Evolutionary conservation across 2,888 invertebrate genomes (phyloP), one percentile per base, ranked within the genome.

Genomic region (Allolobophora icterica): DNA sequence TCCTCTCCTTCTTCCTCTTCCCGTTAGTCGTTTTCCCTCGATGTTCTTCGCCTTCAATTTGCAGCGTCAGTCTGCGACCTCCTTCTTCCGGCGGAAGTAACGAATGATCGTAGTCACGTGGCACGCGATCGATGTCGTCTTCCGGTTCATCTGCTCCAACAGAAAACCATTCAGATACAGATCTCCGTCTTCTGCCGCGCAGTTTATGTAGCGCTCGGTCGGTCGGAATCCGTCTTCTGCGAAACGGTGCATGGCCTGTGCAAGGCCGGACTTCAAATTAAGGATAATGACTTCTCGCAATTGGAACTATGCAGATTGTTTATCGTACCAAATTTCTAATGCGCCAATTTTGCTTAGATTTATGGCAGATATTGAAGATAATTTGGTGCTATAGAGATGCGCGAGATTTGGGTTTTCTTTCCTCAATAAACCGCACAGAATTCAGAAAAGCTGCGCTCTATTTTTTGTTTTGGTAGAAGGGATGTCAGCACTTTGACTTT

Each of bases 91-190:
- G n/a, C 71, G 71, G 71, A 71, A 71, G 71, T 71, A 11, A n/a
- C 71, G 71, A 71, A 71, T n/a, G 71, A 71, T 71, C 71, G 30
- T n/a, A 71, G 71, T 71, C 71, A 71, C 71, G 71, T 71, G n/a
- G 17, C 71, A 30, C 30, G 71, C n/a, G 71, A 71, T 71, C 71
- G 30, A n/a, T n/a, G 71, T 52, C 52, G 1, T 24, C 24, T 71
- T 71, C 71, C 71, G 71, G 30, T 71, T 4, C n/a, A 71, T 71
- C 71, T 71, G 71, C 71, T 71, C 71, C 71, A 71, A 71, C 71
- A 71, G 71, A 71, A 52, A 71, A 71, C 52, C 71, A 71, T 71
- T 30, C 71, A 8, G 71, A 71, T 71, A n/a, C 8, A 71, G 71
- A 71, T 71, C 71, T 71, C 71, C n/a, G 71, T n/a, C 30, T 71